Base-by-base conservation (phyloP, 2,888 invertebrate genomes). In the Loripinus fragilis region DNA sequence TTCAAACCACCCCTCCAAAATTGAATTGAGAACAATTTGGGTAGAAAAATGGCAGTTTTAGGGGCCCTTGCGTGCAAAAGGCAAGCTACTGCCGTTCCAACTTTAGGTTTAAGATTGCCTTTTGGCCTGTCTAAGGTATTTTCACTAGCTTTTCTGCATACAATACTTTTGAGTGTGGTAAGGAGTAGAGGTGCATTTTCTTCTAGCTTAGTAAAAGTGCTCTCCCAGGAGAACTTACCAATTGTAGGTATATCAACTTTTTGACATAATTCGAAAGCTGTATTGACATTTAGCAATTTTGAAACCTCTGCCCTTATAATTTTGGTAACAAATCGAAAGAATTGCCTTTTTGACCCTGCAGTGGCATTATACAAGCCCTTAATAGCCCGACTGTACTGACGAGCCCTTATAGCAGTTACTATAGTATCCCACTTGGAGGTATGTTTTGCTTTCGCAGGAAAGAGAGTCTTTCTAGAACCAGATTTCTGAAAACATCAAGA, bases 1-100 rank as follows among this genome's bases (percentile, higher is more conserved):
- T 81, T 81, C 17, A 80, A 67, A 12, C 72, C 55, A 30, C 82
- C 79, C 30, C 74, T 66, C 79, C 79, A 82, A 8, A 81, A 64
- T 64, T 81, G 78, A 42, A 82, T 70, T 15, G 79, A 79, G 15
- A 76, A 50, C 12, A 79, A 20, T 25, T 68, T 79, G 30, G 52
- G 74, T 15, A 79, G 28, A 52, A 79, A 79, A 5, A 35, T 74
- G 8, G 20, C 55, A 25, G 41, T 77, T 8, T 33, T 41, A 20
- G 76, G 74, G 15, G 74, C 52, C 48, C 41, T 73, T 7, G 71
- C 67, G 55, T 76, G 30, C 7, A 81, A 48, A 1, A 76, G 25
- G 8, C 25, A 28, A 3, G 73, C 67, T 12, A 78, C 10, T 17
- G 78, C 73, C 60, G 38, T 64, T 23, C 78, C 78, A 35, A 79